Percentiles rank a stretch among this genome's conserved stretches.
phyloP scores from a whole-genome alignment of 2,888 invertebrate genomes.

The Aethes cnicana region DNA sequence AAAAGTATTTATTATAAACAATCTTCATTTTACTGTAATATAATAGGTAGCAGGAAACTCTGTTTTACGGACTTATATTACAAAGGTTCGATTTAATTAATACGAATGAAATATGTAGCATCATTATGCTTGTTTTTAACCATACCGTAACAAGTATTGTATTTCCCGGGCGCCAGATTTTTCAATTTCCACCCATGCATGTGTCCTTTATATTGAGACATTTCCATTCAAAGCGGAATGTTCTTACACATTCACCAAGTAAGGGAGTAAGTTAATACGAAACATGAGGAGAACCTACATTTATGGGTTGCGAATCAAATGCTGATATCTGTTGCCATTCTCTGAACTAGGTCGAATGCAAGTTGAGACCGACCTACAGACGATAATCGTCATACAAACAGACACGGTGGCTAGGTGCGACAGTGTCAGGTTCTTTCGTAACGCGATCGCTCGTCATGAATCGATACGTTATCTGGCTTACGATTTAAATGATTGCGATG shows the following conservation, averaged over 20 bases:
- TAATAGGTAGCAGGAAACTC: no score
- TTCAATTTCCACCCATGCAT: conserved; percentile 15
- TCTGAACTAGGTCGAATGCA: conserved; percentile 53
- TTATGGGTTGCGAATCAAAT: conserved; percentile 21
- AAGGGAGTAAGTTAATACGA: conserved; percentile 3
- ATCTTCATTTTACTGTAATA: no score
- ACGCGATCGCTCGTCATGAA: conserved; percentile 66
- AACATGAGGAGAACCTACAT: conserved; percentile 4
- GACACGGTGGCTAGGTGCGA: conserved; percentile 64
- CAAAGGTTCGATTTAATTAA: neutral
- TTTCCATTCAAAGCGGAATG: conserved; percentile 24
- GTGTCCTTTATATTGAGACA: conserved; percentile 8
- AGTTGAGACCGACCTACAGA: conserved; percentile 48
- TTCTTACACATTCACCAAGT: conserved; percentile 9
- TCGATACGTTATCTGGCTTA: conserved; percentile 73
- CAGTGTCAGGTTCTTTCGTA: conserved; percentile 66
- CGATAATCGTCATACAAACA: conserved; percentile 55
- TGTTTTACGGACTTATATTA: no score
- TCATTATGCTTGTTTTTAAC: no score
- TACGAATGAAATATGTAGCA: neutral
- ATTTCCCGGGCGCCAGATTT: conserved; percentile 6
- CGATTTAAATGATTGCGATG: conserved; percentile 65
- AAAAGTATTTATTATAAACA: no score
- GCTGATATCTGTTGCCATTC: conserved; percentile 35
- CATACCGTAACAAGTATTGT: neutral